Evolutionary conservation across 2,113 vertebrate genomes (phyloP).

Genomic region (Isichthys henryi): DNA sequence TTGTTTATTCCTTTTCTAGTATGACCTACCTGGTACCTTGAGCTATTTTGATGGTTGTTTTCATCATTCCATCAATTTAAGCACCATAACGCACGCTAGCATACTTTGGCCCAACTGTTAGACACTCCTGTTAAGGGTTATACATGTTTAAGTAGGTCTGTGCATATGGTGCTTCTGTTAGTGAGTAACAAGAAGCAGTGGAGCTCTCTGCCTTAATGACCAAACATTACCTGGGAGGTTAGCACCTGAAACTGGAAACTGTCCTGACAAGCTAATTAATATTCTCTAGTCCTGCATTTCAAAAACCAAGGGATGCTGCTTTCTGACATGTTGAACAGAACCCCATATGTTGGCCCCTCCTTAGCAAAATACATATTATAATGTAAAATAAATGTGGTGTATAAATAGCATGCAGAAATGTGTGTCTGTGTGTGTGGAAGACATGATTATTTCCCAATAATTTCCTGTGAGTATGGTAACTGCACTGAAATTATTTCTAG

Average conservation of each 20-base stretch:
- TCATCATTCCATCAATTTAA: background rate
- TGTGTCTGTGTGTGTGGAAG: background rate
- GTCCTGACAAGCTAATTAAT: conserved; percentile 15
- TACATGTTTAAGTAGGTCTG: background rate
- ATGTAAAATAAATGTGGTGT: conserved; percentile 3
- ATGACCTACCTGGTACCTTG: background rate
- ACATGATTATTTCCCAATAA: background rate
- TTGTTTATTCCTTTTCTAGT: conserved; percentile 16
- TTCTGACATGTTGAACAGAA: background rate
- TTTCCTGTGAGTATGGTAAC: conserved; percentile 21
- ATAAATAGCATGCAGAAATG: background rate
- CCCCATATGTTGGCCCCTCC: background rate
- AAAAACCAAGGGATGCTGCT: conserved; percentile 1
- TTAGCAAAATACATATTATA: conserved; percentile 3
- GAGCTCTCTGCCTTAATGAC: background rate
- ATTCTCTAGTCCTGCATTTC: conserved; percentile 11
- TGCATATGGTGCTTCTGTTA: background rate
- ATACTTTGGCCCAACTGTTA: background rate
- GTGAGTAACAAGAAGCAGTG: background rate
- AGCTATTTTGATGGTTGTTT: conserved; percentile 25
- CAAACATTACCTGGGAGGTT: background rate
- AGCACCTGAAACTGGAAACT: background rate
- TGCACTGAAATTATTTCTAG: conserved; percentile 29
- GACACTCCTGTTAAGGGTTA: background rate
- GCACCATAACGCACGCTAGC: background rate